Percentiles rank a stretch among this genome's conserved stretches.
Conservation (phyloP, 1,140 invertebrate species). For the Octopus sinensis region DNA sequence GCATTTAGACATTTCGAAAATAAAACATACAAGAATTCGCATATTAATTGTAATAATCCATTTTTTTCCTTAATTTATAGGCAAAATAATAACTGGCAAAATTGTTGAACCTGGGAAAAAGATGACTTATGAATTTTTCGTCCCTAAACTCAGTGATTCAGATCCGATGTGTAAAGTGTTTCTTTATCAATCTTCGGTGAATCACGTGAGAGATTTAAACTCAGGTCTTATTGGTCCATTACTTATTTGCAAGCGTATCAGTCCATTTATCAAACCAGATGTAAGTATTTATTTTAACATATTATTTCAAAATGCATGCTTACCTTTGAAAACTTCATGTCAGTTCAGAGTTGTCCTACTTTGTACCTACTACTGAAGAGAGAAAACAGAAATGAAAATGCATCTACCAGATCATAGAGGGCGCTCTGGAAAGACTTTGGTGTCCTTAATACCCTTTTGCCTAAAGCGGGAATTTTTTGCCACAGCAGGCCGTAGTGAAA, state of each 20-base stretch:
- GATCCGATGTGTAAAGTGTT: slow-evolving; percentile 37
- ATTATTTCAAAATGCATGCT: not conserved
- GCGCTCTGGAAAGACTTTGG: not conserved
- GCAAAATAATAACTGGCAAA: not conserved
- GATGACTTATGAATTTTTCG: not conserved
- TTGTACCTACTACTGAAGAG: not conserved
- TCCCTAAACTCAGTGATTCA: not conserved
- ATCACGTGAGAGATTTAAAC: slow-evolving; percentile 31
- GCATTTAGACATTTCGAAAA: not conserved
- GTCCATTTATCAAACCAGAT: not conserved
- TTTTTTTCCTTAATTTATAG: not conserved
- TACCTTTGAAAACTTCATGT: not conserved
- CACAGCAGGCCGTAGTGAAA: no score
- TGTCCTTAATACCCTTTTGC: not conserved
- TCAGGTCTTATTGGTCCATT: slow-evolving; percentile 40
- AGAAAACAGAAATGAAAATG: not conserved
- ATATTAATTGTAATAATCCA: not conserved
- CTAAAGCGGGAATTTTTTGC: no score
- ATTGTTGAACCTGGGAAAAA: not conserved
- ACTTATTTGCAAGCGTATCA: slow-evolving; percentile 32
- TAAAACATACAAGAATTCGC: not conserved
- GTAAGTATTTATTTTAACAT: not conserved
- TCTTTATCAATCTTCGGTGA: slow-evolving; percentile 38
- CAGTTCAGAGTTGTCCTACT: not conserved
- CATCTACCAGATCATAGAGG: not conserved